phyloP scores from a whole-genome alignment of 2,113 vertebrate genomes.

The Pomatorhinus ruficollis region DNA sequence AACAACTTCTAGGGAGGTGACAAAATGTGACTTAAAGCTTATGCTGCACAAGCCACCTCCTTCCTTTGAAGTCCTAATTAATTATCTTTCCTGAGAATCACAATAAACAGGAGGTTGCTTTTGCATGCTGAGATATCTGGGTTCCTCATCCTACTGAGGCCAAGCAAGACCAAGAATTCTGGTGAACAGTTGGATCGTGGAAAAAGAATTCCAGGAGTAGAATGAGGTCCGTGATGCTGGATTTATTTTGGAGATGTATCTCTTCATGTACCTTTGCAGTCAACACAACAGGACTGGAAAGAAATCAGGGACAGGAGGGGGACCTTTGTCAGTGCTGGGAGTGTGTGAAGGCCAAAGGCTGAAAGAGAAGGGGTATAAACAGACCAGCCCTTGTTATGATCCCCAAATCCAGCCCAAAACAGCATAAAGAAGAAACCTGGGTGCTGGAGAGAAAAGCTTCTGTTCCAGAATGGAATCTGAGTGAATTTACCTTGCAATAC shows the following conservation, averaged over 20 bases:
- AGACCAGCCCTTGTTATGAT: neutral
- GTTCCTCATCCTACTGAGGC: neutral
- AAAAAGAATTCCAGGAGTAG: neutral
- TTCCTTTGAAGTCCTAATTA: constrained; percentile 17
- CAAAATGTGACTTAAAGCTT: constrained; percentile 1
- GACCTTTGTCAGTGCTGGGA: neutral
- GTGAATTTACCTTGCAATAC: neutral
- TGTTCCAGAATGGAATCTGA: neutral
- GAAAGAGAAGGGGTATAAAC: neutral
- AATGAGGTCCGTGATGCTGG: neutral
- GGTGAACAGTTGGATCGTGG: neutral
- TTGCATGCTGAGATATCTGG: neutral
- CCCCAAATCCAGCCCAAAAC: neutral
- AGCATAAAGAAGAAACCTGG: neutral
- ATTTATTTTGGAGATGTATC: neutral
- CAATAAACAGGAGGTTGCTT: neutral
- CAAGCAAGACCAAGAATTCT: neutral
- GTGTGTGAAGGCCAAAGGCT: neutral
- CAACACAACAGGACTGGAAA: neutral
- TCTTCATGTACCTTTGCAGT: neutral
- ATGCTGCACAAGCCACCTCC: neutral
- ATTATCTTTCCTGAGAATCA: neutral
- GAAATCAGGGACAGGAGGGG: fast-evolving
- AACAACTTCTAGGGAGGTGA: neutral
- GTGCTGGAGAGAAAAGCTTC: neutral